Evolutionary conservation across 53 echinoderm and acorn worm species (phyloP), one percentile per base, ranked within the genome.

Genomic region (Echinarachnius parma): DNA sequence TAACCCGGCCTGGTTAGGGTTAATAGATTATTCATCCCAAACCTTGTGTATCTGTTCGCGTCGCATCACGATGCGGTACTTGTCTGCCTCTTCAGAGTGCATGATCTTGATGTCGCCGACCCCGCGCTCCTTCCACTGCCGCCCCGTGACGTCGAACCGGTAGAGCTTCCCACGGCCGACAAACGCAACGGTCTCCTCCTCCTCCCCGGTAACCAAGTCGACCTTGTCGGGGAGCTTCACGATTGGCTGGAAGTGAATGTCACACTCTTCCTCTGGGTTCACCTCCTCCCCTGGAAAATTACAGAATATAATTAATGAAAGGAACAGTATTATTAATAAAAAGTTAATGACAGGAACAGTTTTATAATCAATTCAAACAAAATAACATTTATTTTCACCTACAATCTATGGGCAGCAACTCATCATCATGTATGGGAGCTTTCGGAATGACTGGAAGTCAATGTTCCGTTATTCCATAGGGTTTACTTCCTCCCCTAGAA

Each of bases 111-210:
- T 81, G 9, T 84, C 87, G 13, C 92, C 92, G 10, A 92, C 64
- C 18, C 92, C 92, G 15, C 92, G 80, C 19, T 92, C 92, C 58
- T 92, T 92, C 92, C 87, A 92, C 59, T 77, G 78, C 14, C 44
- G 24, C 23, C 55, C 29, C 21, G 29, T 66, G 35, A 31, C 60
- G 61, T 92, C 84, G 44, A 65, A 92, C 26, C 81, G 87, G 45
- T 92, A 92, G 39, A 92, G 57, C 70, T 86, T 92, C 20, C 87
- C 77, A 48, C 87, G 77, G 28, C 76, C 76, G 16, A 65, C 78
- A 37, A 83, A 92, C 13, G 77, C 60, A 2, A 45, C 60, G 8
- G 35, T 60, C 48, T 92, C 92, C 33, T 87, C 80, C 74, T 92
- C 92, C 70, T 92, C 92, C 24, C 92, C 92, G 11, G 92, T 92